Conservation (phyloP, 2,797 vertebrate species). For the Choloepus didactylus region DNA sequence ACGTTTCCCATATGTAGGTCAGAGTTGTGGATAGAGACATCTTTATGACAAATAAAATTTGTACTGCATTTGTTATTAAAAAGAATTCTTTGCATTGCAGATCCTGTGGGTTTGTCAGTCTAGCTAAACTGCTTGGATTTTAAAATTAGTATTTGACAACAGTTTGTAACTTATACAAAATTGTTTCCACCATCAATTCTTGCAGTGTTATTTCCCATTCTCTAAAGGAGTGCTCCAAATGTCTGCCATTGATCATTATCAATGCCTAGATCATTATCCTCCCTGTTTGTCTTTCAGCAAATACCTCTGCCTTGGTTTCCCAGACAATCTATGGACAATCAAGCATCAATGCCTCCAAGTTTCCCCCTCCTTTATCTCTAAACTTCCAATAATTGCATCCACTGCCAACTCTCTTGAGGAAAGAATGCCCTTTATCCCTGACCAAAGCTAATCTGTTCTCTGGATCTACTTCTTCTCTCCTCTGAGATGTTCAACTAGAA, state of each 20-base stretch:
- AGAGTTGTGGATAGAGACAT: background rate
- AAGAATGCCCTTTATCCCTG: background rate
- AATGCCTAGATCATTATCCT: background rate
- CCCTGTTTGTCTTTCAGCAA: background rate
- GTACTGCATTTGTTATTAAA: constrained; percentile 14
- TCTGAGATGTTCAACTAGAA: background rate
- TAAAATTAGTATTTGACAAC: constrained; percentile 25
- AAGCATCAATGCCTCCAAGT: background rate
- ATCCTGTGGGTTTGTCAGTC: background rate
- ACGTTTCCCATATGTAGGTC: background rate
- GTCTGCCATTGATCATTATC: background rate
- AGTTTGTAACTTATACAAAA: background rate
- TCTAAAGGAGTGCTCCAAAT: background rate
- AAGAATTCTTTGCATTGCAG: background rate
- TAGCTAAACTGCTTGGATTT: constrained; percentile 11
- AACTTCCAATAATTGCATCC: background rate
- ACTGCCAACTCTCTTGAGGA: background rate
- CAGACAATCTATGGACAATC: background rate
- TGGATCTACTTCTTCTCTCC: background rate
- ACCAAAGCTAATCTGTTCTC: background rate
- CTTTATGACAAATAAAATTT: background rate
- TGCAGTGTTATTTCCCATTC: constrained; percentile 31
- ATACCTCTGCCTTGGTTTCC: background rate
- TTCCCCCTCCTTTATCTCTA: background rate
- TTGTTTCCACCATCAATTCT: constrained; percentile 6